phyloP scores from a whole-genome alignment of 1,140 invertebrate genomes.

The Apis cerana region DNA sequence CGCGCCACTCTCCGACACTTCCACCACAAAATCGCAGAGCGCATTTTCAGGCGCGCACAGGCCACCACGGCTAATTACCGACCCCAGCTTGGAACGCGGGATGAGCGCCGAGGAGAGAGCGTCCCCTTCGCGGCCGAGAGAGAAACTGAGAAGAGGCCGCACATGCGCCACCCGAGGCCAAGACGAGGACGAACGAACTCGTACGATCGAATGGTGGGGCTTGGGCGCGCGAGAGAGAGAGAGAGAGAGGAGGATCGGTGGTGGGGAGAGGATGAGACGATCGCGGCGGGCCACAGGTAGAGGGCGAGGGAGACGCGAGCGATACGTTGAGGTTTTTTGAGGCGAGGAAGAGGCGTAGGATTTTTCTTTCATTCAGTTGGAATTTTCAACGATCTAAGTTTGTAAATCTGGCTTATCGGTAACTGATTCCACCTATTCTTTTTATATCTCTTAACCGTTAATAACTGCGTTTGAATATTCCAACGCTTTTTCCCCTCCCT shows the following conservation, averaged over 20 bases:
- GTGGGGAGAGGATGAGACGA: slow-evolving; percentile 14
- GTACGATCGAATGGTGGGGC: not conserved
- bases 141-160: slow-evolving; percentile 36
- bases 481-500: not conserved
- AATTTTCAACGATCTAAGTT: too few relatives aligned
- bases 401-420: too few relatives aligned
- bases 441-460: too few relatives aligned
- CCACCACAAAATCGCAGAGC: slow-evolving; percentile 67
- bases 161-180: slow-evolving; percentile 24
- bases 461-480: too few relatives aligned
- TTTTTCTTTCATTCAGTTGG: too few relatives aligned
- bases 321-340: too few relatives aligned
- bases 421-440: too few relatives aligned
- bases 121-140: slow-evolving; percentile 35
- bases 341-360: too few relatives aligned
- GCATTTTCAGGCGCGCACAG: slow-evolving; percentile 74
- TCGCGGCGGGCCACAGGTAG: not conserved
- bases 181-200: slow-evolving; percentile 7
- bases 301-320: not conserved
- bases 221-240: not conserved
- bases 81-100: slow-evolving; percentile 11
- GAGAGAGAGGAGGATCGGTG: not conserved
- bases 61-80: slow-evolving; percentile 76
- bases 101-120: slow-evolving; percentile 40
- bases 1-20: slow-evolving; percentile 56